A percentile compares a stretch with the other conserved stretches of the same genome.
Conservation (phyloP, 2,888 invertebrate genomes). For the Achlya flavicornis region DNA sequence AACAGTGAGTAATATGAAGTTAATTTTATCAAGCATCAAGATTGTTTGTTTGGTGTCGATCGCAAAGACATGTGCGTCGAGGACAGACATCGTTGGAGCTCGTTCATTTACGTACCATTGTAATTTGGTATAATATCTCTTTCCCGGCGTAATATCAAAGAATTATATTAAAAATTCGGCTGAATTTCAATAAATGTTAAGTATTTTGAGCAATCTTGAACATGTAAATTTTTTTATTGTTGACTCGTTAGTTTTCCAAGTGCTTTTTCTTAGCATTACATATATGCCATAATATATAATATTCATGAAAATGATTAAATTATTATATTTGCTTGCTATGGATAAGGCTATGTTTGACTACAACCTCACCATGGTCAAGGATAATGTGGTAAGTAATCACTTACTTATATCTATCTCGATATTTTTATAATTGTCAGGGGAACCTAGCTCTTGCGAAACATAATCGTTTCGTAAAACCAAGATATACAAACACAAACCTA, state of each 20-base stretch:
- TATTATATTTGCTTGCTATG: too few species aligned
- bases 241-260: too few species aligned
- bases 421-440: too few species aligned
- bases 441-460: background rate
- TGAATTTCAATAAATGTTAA: background rate
- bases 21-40: constrained; percentile 52
- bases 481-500: background rate
- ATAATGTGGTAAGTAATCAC: too few species aligned
- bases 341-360: too few species aligned
- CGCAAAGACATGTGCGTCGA: constrained; percentile 68
- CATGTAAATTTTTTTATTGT: background rate
- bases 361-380: too few species aligned
- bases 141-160: constrained; percentile 34
- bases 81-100: constrained; percentile 60
- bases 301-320: too few species aligned
- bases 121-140: constrained; percentile 58
- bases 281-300: too few species aligned
- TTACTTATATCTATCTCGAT: too few species aligned
- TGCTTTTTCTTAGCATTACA: too few species aligned
- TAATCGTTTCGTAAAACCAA: background rate
- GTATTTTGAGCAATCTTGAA: background rate
- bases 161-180: constrained; percentile 37
- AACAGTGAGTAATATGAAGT: background rate
- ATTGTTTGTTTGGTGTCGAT: constrained; percentile 20
- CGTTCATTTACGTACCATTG: constrained; percentile 76